Percentiles rank a stretch among this genome's conserved stretches.
phyloP scores from a whole-genome alignment of 2,888 invertebrate genomes.

The Antheraea assamensis region DNA sequence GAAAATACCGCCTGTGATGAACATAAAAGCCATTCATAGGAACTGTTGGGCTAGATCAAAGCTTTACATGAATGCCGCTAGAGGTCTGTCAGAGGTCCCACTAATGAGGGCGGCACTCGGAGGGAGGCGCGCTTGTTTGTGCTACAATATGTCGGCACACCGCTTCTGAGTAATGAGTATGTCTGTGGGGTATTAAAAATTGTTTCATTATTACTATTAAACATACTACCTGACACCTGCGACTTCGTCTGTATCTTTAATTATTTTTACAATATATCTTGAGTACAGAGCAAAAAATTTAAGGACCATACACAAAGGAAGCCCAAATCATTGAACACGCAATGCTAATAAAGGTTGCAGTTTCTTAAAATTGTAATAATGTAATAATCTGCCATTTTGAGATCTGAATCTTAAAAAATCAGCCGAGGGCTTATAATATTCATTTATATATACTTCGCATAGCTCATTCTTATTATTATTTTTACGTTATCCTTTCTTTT shows the following conservation, averaged over 20 bases:
- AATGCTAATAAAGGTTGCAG: no score
- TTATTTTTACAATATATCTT: background rate
- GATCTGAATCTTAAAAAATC: no score
- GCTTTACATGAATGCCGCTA: conserved; percentile 17
- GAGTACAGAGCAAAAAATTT: no score
- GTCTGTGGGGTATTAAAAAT: conserved; percentile 3
- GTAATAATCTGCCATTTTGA: no score
- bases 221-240: background rate
- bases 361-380: no score
- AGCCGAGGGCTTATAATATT: no score
- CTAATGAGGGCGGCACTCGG: conserved; percentile 45
- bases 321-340: no score
- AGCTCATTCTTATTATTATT: no score
- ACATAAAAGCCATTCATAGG: conserved; percentile 19
- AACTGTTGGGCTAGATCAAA: conserved; percentile 23
- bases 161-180: conserved; percentile 21
- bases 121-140: conserved; percentile 26
- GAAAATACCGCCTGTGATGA: background rate
- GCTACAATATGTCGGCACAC: conserved; percentile 15
- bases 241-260: background rate
- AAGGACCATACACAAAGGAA: no score
- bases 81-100: conserved; percentile 24
- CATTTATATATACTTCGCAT: no score
- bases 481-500: no score
- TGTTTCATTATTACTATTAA: background rate